Base-by-base conservation (phyloP, 2,888 invertebrate species). In the Lutraria lutraria region DNA sequence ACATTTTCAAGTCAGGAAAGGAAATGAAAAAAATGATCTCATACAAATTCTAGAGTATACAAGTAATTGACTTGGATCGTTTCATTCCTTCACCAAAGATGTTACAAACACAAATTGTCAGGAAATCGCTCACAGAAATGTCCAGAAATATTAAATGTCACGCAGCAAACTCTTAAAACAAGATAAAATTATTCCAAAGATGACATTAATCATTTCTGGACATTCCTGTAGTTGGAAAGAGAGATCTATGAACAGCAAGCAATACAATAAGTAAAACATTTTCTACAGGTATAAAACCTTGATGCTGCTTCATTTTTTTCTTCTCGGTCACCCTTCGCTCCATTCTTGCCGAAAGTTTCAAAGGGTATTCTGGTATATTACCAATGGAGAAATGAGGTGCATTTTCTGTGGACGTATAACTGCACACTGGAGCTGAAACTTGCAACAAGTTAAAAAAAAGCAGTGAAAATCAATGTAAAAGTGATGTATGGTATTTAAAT, bases 271-370 rank as follows among this genome's bases (percentile, higher is more conserved):
- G 31, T 76, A 2, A n/a, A 76, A 76, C 76, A 15, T 76, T 76
- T 76, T 76, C 76, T 76, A 76, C 76, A 19, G 76, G 76, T 68
- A 68, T 68, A 68, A 25, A 68, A 68, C 63, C 63, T 68, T 68
- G 60, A 21, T 82, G 76, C 25, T 81, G 83, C 68, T 83, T 85
- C 56, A 83, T 83, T 60, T 83, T 83, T 85, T 82, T 87, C 81
- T 90, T 82, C 56, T 90, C 90, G 19, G 79, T 76, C 6, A 88
- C 43, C 81, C 90, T 89, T n/a, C 63, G 56, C 31, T 90, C 90
- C 54, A 92, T 86, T 43, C 92, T 83, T 21, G 92, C 92, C 43
- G 92, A 92, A 72, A 88, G 43, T 86, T 92, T 92, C 56, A 92
- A 79, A 43, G 92, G 92, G 31, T 88, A 92, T 63, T 92, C 90